Evolutionary conservation across 2,797 vertebrate genomes (phyloP), one percentile per base, ranked within the genome.

Genomic region (Sebastiscus albofasciatus): DNA sequence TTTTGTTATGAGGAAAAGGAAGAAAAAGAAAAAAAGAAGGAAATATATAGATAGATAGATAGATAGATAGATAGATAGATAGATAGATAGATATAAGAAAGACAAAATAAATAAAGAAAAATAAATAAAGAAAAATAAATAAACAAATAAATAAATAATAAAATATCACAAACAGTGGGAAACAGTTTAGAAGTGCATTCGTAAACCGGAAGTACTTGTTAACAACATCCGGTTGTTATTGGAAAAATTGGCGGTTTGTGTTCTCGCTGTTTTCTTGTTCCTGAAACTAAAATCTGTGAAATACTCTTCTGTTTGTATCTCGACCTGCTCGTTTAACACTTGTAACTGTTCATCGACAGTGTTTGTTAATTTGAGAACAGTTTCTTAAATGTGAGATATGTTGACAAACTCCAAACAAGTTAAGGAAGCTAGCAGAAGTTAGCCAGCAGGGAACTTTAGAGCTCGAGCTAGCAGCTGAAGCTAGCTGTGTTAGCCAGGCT

Each of bases 201-300:
- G 0, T 1, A 2, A 11, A 56, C 69, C 86, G 91, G 93, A 94
- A 83, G 49, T 84, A 73, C 3, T 75, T 67, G 0, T 3, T 14
- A 55, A 84, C 49, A 88, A 89, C 81, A 72, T 93, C 93, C 92
- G 92, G 88, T 90, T 0, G 8, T 2, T 4, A 8, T 89, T 82
- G 31, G 16, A 62, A 83, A 84, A 90, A 83, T 92, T 94, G 94
- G 94, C 94, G 94, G 91, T 87, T 64, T 20, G 29, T 2, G 13
- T 72, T 33, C 2, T 8, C 49, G 39, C 27, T 29, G 8, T 55
- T 31, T 62, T 9, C 1, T 2, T 22, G 2, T 58, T 39, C 6
- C 11, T 4, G 10, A 39, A 39, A 55, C 20, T 8, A 2, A 27
- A n/a, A 4, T 20, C 20, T 18, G 0, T n/a, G 0, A 54, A 8